Conservation (phyloP, 2,797 vertebrate genomes). For the Setipinna tenuifilis region DNA sequence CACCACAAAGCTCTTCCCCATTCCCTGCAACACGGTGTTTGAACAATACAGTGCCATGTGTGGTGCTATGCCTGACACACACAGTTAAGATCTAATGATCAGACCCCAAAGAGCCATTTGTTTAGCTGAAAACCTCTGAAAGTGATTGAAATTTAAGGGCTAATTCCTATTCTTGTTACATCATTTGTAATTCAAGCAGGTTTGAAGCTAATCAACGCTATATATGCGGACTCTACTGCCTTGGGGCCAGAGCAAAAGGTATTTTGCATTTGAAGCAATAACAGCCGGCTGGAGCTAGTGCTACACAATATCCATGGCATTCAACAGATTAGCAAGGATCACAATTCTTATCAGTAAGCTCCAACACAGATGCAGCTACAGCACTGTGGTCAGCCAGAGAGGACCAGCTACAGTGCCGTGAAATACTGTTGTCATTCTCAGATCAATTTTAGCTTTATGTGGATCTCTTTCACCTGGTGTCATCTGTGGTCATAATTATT, state of each 20-base stretch:
- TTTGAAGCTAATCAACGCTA: constrained; percentile 17
- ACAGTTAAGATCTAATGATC: constrained; percentile 70
- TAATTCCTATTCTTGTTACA: constrained; percentile 21
- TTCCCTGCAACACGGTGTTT: constrained; percentile 68
- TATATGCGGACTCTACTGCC: not conserved
- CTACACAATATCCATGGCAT: not conserved
- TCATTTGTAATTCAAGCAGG: constrained; percentile 22
- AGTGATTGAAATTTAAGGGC: constrained; percentile 18
- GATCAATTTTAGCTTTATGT: not conserved
- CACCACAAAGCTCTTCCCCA: constrained; percentile 70
- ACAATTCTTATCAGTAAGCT: not conserved
- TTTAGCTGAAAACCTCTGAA: constrained; percentile 51
- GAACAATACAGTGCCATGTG: constrained; percentile 68
- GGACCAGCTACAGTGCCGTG: too few relatives aligned
- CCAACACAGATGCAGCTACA: not conserved
- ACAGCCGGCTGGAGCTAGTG: not conserved
- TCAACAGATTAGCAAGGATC: not conserved
- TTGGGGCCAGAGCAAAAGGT: not conserved
- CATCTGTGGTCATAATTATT: constrained; percentile 16
- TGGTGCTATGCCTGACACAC: constrained; percentile 66
- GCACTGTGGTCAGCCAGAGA: not conserved
- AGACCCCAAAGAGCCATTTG: constrained; percentile 47
- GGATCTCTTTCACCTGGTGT: not conserved
- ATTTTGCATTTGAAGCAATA: not conserved
- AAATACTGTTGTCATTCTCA: not conserved